These are phyloP conservation scores for Diarsia dahlii DNA, from an alignment of 2,888 invertebrate genomes.

Conservation along the genomic window DNA sequence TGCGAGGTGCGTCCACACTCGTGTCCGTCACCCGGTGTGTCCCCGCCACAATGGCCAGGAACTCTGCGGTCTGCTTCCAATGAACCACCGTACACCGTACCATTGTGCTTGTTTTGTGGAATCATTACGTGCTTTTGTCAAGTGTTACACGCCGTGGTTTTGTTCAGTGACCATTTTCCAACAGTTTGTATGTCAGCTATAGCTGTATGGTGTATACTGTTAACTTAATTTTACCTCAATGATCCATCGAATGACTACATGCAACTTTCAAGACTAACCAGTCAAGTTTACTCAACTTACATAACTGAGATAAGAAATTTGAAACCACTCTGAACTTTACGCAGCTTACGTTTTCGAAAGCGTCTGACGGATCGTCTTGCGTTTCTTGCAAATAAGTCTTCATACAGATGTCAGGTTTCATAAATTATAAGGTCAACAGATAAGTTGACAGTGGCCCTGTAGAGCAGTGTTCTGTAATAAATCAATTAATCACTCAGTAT, in stretches of 20 bases:
- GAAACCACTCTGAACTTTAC: slow-evolving; percentile 65
- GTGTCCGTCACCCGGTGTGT: slow-evolving; percentile 42
- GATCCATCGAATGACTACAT: slow-evolving; percentile 58
- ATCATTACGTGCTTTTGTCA: slow-evolving; percentile 70
- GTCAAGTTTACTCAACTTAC: slow-evolving; percentile 69
- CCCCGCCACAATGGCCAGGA: slow-evolving; percentile 83
- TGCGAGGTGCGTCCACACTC: slow-evolving; percentile 63
- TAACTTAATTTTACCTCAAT: slow-evolving; percentile 47
- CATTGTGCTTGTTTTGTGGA: slow-evolving; percentile 70
- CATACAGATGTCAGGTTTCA: slow-evolving; percentile 74
- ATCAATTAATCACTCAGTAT: slow-evolving; percentile 78
- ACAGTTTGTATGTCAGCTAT: slow-evolving; percentile 51
- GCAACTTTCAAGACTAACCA: slow-evolving; percentile 47
- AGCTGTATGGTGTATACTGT: slow-evolving; percentile 30
- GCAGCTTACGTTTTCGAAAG: slow-evolving; percentile 71
- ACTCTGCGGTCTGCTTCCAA: slow-evolving; percentile 80
- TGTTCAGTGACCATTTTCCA: slow-evolving; percentile 67
- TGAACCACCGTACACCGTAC: slow-evolving; percentile 65
- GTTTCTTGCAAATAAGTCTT: slow-evolving; percentile 65
- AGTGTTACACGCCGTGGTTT: slow-evolving; percentile 69
- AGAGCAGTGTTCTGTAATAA: slow-evolving; percentile 78
- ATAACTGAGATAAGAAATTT: slow-evolving; percentile 68
- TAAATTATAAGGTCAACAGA: slow-evolving; percentile 73
- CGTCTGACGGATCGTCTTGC: slow-evolving; percentile 61
- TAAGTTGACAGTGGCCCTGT: slow-evolving; percentile 77